These are phyloP conservation scores for Stigmatopora argus DNA, from an alignment of 2,113 vertebrate genomes.

Conservation along the genomic window DNA sequence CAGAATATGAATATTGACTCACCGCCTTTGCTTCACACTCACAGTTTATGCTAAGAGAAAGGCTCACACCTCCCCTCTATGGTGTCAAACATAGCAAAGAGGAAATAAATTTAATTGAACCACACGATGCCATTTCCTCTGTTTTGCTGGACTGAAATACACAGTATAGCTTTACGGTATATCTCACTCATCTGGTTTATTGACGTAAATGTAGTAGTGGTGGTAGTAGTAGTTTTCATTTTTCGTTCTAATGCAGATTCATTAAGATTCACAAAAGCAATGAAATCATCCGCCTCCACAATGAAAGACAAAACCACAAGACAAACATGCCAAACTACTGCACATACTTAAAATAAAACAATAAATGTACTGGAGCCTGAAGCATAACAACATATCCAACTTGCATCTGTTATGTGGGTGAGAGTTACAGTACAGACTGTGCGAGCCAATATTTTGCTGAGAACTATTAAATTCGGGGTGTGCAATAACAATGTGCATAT, in stretches of 20 bases:
- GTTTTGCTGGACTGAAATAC: conserved; percentile 20
- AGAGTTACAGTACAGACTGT: background rate
- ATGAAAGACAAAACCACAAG: background rate
- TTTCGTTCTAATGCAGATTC: background rate
- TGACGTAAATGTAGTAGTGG: too few relatives aligned
- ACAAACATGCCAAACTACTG: background rate
- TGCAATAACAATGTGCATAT: too few relatives aligned
- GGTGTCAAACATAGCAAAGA: background rate
- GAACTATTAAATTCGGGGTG: too few relatives aligned
- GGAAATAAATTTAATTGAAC: conserved; percentile 16
- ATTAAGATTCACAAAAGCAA: background rate
- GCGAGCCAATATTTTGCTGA: background rate
- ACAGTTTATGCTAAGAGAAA: conserved; percentile 34
- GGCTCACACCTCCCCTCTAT: conserved; percentile 16
- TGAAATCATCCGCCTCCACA: background rate
- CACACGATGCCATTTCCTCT: conserved; percentile 6
- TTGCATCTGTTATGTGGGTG: background rate
- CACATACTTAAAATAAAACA: background rate
- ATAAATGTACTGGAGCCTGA: background rate
- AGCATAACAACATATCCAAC: background rate
- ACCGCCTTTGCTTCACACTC: conserved; percentile 24
- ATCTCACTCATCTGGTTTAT: background rate
- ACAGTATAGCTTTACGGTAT: background rate
- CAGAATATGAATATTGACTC: conserved; percentile 8
- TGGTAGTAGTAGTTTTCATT: background rate